Conservation (phyloP, 2,888 invertebrate genomes). For the Tachina grossa region DNA sequence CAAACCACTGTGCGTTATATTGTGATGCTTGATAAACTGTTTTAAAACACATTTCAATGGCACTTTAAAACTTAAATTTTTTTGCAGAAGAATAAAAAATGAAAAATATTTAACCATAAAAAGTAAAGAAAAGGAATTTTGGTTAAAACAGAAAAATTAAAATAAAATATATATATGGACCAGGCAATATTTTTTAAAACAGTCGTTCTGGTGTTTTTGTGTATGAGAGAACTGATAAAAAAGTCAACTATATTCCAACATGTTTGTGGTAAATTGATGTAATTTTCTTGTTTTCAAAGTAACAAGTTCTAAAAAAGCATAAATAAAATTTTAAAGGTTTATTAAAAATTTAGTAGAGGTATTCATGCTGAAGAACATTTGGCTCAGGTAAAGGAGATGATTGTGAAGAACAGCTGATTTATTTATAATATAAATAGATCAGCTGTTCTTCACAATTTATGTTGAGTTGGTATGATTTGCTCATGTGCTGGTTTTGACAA, state of each 20-base stretch:
- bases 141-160: not conserved
- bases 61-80: conserved; percentile 57
- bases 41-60: conserved; percentile 57
- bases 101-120: conserved; percentile 21
- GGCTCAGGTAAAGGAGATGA: not conserved
- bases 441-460: too few species aligned
- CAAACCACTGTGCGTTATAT: too few species aligned
- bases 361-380: not conserved
- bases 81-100: conserved; percentile 25
- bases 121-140: not conserved
- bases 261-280: conserved; percentile 61
- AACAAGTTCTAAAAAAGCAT: not conserved
- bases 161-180: not conserved
- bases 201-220: not conserved
- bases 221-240: not conserved
- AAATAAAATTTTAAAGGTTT: conserved; percentile 16
- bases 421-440: too few species aligned
- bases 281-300: conserved; percentile 42
- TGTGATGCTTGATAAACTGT: not conserved
- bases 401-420: too few species aligned
- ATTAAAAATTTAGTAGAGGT: conserved; percentile 6
- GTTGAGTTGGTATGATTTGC: too few species aligned
- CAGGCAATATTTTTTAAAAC: not conserved
- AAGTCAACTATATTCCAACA: conserved; percentile 33
- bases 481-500: too few species aligned